Evolutionary conservation across 2,797 vertebrate species (phyloP), one percentile per base, ranked within the genome.

Genomic region (Etheostoma perlongum): DNA sequence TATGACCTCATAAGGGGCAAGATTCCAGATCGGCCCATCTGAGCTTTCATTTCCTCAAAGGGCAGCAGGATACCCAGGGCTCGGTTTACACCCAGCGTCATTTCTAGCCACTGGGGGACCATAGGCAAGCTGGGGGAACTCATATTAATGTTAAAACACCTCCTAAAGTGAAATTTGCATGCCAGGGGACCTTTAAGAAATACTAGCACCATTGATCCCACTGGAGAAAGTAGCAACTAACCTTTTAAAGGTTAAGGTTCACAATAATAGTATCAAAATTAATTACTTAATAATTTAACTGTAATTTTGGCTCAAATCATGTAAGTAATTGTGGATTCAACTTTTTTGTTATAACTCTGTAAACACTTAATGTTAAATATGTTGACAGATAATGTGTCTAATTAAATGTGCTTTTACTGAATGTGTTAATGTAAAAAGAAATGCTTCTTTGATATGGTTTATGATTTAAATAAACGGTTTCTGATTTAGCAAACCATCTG

Each of bases 401-500:
- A 69, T 52, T 4, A 49, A 77, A 46, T 58, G 16, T 16, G 13
- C 0, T 15, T 70, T 47, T 33, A 44, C 16, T 76, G 21, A 47
- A 70, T 60, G 19, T 12, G 12, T 19, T 58, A 1, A n/a, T 49
- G 40, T 52, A 4, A 54, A 59, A 19, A 1, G 1, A 65, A 61
- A 46, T 67, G 36, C 36, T 40, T 40, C 1, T 33, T 46, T 67
- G 16, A 59, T 27, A 36, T 67, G 1, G 8, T 55, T 18, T 33
- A 0, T 78, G 64, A 77, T 67, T 79, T 67, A 21, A 83, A 83
- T 70, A 79, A 81, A 81, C 23, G 5, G 36, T 58, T 49, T 54
- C 19, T 75, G 21, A 67, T 67, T 19, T 25, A 58, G 36, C 18
- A 59, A 62, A 67, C 3, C n/a, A 9, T 47, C 19, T 65, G 57